Evolutionary conservation across 2,888 invertebrate species (phyloP), one percentile per base, ranked within the genome.

Genomic region (Cyaniris semiargus): DNA sequence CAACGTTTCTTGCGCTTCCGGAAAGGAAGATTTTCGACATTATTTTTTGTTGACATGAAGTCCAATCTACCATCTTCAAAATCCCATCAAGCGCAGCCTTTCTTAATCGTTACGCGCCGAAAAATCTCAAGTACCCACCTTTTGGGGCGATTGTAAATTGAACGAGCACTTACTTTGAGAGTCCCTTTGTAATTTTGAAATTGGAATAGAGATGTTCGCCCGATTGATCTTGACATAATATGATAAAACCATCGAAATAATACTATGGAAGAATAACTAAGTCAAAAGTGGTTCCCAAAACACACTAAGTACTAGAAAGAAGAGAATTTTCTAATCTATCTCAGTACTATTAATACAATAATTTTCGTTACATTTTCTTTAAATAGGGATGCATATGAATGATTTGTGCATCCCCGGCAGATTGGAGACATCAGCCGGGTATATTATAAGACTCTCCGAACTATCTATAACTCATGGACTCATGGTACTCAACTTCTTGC

Each of bases 131-230:
- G 74, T 38, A 21, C 38, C 71, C 71, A 3, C 8, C 27, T 53
- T 15, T 27, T 74, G 23, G 48, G 27, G 18, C 7, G 48, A 53
- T 74, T 74, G 44, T 74, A 74, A 74, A 74, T 53, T 53, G 74
- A 74, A 74, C 53, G 27, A 74, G 53, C 74, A 53, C 53, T 74
- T 74, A 15, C 74, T 44, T 15, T 27, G 27, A 27, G 23, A 6
- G 27, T 74, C 6, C 74, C 74, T 53, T 74, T 74, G 53, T 74
- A 53, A 74, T 74, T 48, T 21, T 38, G 8, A 38, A 71, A 38
- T 71, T 34, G 71, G 71, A 34, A 71, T 38, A 71, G 34, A 70
- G 38, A n/a, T 21, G n/a, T 71, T 38, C 66, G 23, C 60, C 10
- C 1, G 66, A 66, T 31, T 66, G 66, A 66, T 31, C 66, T 15